Percentiles rank a stretch among this genome's conserved stretches.
These are phyloP conservation scores for Rhynchonycteris naso DNA, from an alignment of 2,797 vertebrate genomes.

Conservation along the genomic window DNA sequence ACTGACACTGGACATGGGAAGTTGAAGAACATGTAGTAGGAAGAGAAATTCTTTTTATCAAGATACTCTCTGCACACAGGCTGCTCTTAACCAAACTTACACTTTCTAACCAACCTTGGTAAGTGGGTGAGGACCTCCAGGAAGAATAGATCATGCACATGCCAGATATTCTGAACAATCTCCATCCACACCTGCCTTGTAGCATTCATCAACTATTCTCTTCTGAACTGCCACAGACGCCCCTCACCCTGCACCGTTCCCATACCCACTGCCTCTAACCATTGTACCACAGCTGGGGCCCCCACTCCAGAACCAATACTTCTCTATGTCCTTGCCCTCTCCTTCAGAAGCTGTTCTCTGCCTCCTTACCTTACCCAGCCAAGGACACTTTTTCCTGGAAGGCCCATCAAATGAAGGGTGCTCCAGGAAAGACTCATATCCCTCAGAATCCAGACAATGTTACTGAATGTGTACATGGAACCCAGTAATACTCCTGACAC, in stretches of 20 bases:
- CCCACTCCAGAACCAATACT: not conserved
- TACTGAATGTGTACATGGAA: accelerated
- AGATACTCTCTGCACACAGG: not conserved
- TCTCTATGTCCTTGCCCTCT: not conserved
- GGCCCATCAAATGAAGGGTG: not conserved
- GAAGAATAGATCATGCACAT: not conserved
- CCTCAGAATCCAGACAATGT: not conserved
- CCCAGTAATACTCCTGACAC: not conserved
- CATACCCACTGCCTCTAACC: not conserved
- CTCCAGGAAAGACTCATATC: accelerated
- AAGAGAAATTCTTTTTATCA: not conserved
- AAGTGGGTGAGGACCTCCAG: not conserved
- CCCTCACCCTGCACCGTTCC: no score
- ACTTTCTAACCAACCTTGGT: not conserved
- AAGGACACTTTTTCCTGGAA: accelerated
- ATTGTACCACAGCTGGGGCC: accelerated
- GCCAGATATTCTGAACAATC: not conserved
- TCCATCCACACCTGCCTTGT: not conserved
- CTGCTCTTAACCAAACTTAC: not conserved
- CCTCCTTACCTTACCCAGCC: not conserved
- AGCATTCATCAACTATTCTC: not conserved
- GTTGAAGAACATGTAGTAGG: no score
- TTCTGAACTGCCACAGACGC: not conserved
- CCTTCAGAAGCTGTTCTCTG: not conserved
- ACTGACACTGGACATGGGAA: not conserved